Evolutionary conservation across 2,797 vertebrate species (phyloP).

Genomic region (Neosilurus mollespiculum): DNA sequence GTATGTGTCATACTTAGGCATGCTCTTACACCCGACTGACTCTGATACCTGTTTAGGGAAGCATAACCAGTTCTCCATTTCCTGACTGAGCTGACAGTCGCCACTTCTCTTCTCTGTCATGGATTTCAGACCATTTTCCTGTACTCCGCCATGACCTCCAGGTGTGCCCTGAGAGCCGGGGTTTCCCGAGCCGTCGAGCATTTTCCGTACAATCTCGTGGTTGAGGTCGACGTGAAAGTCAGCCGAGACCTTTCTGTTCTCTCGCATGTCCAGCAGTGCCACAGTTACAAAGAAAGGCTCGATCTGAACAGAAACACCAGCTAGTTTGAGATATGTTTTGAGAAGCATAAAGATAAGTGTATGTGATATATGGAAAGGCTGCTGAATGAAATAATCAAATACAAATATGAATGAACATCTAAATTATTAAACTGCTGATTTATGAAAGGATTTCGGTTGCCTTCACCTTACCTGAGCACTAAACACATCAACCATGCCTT

Average conservation of each 20-base stretch:
- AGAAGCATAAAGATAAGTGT: background rate
- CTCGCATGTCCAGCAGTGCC: slow-evolving; percentile 86
- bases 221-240: slow-evolving; percentile 96
- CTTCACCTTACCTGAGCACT: too few species aligned
- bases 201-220: slow-evolving; percentile 76
- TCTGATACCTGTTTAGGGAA: slow-evolving; percentile 88
- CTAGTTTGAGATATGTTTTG: background rate
- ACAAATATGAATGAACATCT: background rate
- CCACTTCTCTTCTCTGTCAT: slow-evolving; percentile 76
- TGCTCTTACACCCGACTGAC: background rate
- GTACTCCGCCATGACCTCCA: slow-evolving; percentile 39
- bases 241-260: slow-evolving; percentile 90
- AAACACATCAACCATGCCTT: too few species aligned
- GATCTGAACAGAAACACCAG: slow-evolving; percentile 74
- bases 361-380: background rate
- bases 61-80: slow-evolving; percentile 88
- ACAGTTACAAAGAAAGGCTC: slow-evolving; percentile 93
- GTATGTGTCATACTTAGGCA: background rate
- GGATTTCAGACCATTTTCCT: slow-evolving; percentile 81
- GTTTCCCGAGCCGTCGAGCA: slow-evolving; percentile 66
- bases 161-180: slow-evolving; percentile 58
- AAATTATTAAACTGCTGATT: background rate
- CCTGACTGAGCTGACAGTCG: slow-evolving; percentile 79
- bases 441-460: too few species aligned
- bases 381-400: background rate